A percentile compares a stretch with the other conserved stretches of the same genome.
phyloP scores from a whole-genome alignment of 2,113 vertebrate genomes.

The Lota lota region DNA sequence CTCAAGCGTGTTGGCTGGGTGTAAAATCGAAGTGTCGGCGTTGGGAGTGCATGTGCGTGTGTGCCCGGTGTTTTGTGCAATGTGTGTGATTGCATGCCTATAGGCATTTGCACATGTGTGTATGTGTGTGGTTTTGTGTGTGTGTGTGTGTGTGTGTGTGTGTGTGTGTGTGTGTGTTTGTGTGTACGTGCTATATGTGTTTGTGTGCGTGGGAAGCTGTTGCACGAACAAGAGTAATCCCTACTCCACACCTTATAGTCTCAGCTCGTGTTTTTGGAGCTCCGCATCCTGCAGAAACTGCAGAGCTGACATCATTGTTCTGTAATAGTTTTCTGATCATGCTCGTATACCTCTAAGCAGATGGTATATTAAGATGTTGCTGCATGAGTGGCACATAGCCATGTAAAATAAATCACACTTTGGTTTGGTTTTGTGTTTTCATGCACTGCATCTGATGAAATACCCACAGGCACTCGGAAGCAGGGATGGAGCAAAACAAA shows the following conservation, averaged over 20 bases:
- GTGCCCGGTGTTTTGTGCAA: neutral
- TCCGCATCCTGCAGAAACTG: no score
- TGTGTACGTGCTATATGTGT: neutral
- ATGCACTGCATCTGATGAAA: neutral
- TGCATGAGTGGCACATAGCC: neutral
- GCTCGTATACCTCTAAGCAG: no score
- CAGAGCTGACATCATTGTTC: no score
- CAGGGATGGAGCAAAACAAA: neutral
- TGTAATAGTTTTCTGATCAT: no score
- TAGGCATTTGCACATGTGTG: neutral
- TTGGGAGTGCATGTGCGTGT: constrained; percentile 21
- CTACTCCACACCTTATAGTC: constrained; percentile 2
- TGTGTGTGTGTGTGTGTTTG: neutral
- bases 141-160: neutral
- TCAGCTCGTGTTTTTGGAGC: neutral
- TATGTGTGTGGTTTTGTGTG: neutral
- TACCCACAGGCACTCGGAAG: neutral
- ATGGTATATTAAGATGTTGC: no score
- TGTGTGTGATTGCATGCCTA: neutral
- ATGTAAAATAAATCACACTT: neutral
- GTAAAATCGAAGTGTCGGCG: no score
- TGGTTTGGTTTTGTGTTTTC: neutral
- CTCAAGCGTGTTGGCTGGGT: constrained; percentile 32
- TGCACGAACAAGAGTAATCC: constrained; percentile 8
- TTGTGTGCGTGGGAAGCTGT: neutral